A percentile compares a stretch with the other conserved stretches of the same genome.
Conservation (phyloP, 2,797 vertebrate species). For the Orientallactaga sibirica region DNA sequence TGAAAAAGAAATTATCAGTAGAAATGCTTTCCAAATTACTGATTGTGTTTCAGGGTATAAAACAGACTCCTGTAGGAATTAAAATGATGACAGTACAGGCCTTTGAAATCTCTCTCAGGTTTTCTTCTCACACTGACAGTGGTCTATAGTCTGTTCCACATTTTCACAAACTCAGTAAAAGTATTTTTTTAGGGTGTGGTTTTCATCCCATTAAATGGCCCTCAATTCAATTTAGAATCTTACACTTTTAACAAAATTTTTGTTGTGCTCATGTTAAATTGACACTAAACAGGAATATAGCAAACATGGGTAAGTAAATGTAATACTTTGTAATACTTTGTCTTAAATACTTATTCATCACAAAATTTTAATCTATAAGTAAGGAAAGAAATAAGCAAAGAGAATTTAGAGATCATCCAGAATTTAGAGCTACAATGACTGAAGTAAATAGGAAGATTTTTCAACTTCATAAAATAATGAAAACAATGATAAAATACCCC, state of each 20-base stretch:
- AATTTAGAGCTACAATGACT: not conserved
- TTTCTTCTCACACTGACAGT: constrained; percentile 3
- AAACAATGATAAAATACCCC: not conserved
- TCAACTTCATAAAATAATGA: not conserved
- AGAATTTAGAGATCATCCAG: not conserved
- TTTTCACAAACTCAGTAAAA: constrained; percentile 16
- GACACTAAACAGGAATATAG: constrained; percentile 31
- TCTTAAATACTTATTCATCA: not conserved
- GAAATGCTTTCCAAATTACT: constrained; percentile 6
- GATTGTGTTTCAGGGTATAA: not conserved
- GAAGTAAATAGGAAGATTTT: not conserved
- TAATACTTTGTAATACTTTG: not conserved
- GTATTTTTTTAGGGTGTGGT: constrained; percentile 57
- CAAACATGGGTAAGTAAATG: not conserved
- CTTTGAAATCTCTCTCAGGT: not conserved
- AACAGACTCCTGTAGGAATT: constrained; percentile 10
- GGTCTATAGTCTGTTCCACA: constrained; percentile 6
- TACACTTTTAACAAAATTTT: constrained; percentile 48
- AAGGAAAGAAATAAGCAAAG: constrained; percentile 11
- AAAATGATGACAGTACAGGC: constrained; percentile 13
- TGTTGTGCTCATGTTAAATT: constrained; percentile 19
- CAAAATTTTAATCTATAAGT: constrained; percentile 16
- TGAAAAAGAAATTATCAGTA: constrained; percentile 8
- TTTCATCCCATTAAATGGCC: constrained; percentile 41
- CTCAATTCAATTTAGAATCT: constrained; percentile 5